These are phyloP conservation scores for Diorhabda sublineata DNA, from an alignment of 1,140 invertebrate genomes.

Conservation along the genomic window DNA sequence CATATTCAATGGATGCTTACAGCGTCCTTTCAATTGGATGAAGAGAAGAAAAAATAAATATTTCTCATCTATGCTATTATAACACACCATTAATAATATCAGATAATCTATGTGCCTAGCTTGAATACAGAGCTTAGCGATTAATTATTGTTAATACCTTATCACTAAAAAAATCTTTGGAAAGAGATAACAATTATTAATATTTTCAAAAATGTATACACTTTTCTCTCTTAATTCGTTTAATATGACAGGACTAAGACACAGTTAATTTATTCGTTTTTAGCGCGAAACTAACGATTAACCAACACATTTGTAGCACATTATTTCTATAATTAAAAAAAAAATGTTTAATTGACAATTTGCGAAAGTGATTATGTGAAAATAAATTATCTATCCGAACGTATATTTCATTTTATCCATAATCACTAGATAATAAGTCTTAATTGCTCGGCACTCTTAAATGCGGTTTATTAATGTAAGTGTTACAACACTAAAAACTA, in stretches of 20 bases:
- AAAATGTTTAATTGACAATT: too few relatives aligned
- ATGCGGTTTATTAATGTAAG: too few relatives aligned
- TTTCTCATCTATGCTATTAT: slow-evolving; percentile 12
- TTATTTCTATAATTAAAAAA: too few relatives aligned
- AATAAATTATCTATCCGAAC: too few relatives aligned
- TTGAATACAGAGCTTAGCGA: slow-evolving; percentile 37
- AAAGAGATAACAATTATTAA: slow-evolving; percentile 47
- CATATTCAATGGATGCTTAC: slow-evolving; percentile 14
- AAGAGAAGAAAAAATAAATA: slow-evolving; percentile 12
- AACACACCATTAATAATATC: slow-evolving; percentile 24
- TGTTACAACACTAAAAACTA: too few relatives aligned
- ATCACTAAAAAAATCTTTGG: slow-evolving; percentile 47
- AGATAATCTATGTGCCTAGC: slow-evolving; percentile 24
- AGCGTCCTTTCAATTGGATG: background rate
- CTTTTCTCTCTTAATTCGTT: slow-evolving; percentile 45
- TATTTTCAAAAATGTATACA: slow-evolving; percentile 46
- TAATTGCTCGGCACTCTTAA: too few relatives aligned
- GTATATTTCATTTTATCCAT: too few relatives aligned
- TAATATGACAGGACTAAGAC: slow-evolving; percentile 49
- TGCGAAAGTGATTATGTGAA: too few relatives aligned
- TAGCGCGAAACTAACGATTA: slow-evolving; percentile 17
- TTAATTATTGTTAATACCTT: slow-evolving; percentile 41
- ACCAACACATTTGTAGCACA: slow-evolving; percentile 12
- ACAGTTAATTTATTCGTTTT: slow-evolving; percentile 47
- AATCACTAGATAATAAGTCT: too few relatives aligned